Percentiles rank a stretch among this genome's conserved stretches.
phyloP scores from a whole-genome alignment of 2,113 vertebrate genomes.

The Pterocles gutturalis region DNA sequence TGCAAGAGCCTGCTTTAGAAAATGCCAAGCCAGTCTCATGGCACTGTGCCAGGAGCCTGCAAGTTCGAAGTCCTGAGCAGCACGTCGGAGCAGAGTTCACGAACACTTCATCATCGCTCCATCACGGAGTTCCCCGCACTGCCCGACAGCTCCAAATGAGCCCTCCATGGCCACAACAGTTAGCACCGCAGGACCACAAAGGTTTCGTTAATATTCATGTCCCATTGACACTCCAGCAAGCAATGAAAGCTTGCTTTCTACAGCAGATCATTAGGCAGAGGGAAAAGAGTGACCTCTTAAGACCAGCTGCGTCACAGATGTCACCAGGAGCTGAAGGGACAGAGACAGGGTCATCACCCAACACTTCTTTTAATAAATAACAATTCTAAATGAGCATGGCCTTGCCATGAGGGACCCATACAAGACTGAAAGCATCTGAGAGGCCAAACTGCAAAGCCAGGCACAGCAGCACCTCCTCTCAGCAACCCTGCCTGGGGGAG shows the following conservation, averaged over 20 bases:
- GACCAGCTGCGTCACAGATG: constrained; percentile 3
- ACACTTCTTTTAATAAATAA: constrained; percentile 13
- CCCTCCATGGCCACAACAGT: neutral
- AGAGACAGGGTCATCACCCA: neutral
- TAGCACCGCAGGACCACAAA: constrained; percentile 30
- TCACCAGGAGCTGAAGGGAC: neutral
- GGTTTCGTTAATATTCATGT: constrained; percentile 79
- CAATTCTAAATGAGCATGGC: constrained; percentile 3
- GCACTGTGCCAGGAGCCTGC: neutral
- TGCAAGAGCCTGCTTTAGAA: neutral
- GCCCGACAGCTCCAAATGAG: constrained; percentile 53
- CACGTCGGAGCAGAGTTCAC: constrained; percentile 7
- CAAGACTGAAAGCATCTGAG: neutral
- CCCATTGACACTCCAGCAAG: constrained; percentile 50
- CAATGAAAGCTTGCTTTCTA: constrained; percentile 58
- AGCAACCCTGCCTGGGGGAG: neutral
- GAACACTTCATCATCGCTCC: constrained; percentile 54
- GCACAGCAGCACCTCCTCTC: neutral
- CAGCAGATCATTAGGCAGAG: constrained; percentile 67
- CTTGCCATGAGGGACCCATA: neutral
- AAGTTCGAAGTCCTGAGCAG: constrained; percentile 6
- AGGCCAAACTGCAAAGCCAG: neutral
- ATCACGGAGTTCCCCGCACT: constrained; percentile 35
- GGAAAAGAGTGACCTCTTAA: constrained; percentile 59
- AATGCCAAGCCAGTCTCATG: neutral